Conservation (phyloP, 2,113 vertebrate species). For the Marcusenius ussheri region DNA sequence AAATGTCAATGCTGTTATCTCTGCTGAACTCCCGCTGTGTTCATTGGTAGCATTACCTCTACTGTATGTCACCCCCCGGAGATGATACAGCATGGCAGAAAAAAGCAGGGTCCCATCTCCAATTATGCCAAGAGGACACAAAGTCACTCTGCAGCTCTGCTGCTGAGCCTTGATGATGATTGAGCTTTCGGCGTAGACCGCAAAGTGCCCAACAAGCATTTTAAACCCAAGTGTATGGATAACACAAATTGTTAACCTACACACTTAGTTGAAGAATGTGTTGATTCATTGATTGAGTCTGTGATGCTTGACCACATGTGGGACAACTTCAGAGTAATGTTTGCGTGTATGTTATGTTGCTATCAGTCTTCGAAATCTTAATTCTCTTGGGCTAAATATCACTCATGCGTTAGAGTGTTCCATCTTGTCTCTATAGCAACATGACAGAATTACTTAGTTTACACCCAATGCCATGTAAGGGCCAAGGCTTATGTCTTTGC, state of each 20-base stretch:
- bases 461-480: slow-evolving; percentile 13
- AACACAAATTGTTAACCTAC: background rate
- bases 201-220: background rate
- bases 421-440: slow-evolving; percentile 38
- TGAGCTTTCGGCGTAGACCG: background rate
- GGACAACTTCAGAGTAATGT: slow-evolving; percentile 24
- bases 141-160: background rate
- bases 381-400: slow-evolving; percentile 28
- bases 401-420: slow-evolving; percentile 21
- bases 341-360: background rate
- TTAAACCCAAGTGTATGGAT: background rate
- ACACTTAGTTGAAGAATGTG: background rate
- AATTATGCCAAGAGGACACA: background rate
- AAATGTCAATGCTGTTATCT: background rate
- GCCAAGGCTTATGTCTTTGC: slow-evolving; percentile 7
- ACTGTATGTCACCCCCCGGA: background rate
- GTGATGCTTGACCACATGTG: slow-evolving; percentile 16
- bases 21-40: background rate
- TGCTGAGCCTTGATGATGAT: background rate
- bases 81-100: background rate
- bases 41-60: background rate
- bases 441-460: slow-evolving; percentile 14
- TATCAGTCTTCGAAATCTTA: slow-evolving; percentile 13
- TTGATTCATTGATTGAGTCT: background rate
- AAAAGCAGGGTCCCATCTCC: background rate